Conservation (phyloP, 2,888 invertebrate species). For the Pachycephus smyrnensis region DNA sequence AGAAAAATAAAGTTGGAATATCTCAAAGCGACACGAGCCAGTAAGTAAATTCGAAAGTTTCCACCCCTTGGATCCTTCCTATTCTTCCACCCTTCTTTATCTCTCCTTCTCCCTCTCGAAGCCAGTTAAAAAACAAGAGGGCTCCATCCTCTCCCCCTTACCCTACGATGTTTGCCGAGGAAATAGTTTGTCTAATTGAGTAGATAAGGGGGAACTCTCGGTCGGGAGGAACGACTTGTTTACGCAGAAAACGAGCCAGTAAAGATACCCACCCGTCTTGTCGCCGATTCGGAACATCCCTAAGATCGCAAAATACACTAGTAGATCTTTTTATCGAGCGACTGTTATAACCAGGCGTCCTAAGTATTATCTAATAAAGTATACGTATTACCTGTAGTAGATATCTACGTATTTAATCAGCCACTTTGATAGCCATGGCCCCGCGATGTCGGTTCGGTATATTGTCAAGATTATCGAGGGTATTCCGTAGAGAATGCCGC, state of each 20-base stretch:
- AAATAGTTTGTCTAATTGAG: slow-evolving; percentile 51
- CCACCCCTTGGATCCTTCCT: slow-evolving; percentile 10
- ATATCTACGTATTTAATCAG: too few relatives aligned
- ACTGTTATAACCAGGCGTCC: too few relatives aligned
- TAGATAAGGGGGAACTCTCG: slow-evolving; percentile 45
- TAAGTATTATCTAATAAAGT: too few relatives aligned
- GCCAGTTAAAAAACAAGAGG: slow-evolving; percentile 15
- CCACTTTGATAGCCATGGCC: too few relatives aligned
- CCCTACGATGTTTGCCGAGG: slow-evolving; percentile 36
- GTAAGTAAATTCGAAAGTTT: slow-evolving; percentile 47
- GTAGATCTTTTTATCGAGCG: too few relatives aligned
- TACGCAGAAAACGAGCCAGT: slow-evolving; percentile 35
- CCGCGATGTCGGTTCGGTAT: too few relatives aligned
- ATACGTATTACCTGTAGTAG: too few relatives aligned
- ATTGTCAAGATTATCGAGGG: background rate
- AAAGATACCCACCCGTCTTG: too few relatives aligned
- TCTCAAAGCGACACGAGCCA: slow-evolving; percentile 12
- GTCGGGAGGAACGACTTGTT: slow-evolving; percentile 43
- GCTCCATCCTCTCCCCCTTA: slow-evolving; percentile 6
- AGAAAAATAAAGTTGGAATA: slow-evolving; percentile 15
- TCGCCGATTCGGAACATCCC: too few relatives aligned
- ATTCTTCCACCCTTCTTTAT: background rate
- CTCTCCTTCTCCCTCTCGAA: background rate
- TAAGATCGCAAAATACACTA: too few relatives aligned
- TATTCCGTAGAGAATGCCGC: slow-evolving; percentile 60